A percentile compares a stretch with the other conserved stretches of the same genome.
phyloP scores from a whole-genome alignment of 2,113 vertebrate species.

The Phrynosoma platyrhinos region DNA sequence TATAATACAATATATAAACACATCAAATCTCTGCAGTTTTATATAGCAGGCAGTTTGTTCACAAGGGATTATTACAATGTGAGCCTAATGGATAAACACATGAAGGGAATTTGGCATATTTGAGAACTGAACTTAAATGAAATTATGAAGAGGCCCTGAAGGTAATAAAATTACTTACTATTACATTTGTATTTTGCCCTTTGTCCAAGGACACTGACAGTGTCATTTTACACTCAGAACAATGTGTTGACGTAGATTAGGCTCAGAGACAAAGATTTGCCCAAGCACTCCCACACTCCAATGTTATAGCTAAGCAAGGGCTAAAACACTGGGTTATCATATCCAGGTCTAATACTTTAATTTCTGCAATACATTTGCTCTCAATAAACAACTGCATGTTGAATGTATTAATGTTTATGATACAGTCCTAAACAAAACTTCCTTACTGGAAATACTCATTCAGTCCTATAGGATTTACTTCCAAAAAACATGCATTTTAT shows the following conservation, averaged over 20 bases:
- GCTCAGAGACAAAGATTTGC: neutral
- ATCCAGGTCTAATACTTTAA: slow-evolving; percentile 23
- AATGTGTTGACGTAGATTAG: neutral
- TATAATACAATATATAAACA: too few species aligned
- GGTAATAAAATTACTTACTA: neutral
- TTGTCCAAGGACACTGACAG: neutral
- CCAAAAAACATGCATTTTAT: too few species aligned
- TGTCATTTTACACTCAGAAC: neutral
- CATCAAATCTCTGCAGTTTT: neutral
- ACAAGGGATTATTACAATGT: neutral
- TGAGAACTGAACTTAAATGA: neutral
- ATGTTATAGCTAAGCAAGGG: neutral
- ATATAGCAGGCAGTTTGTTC: neutral
- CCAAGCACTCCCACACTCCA: neutral
- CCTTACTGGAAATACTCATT: too few species aligned
- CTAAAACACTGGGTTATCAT: neutral
- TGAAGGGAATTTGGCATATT: neutral
- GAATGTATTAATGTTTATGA: neutral
- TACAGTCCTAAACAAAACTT: too few species aligned
- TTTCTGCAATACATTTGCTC: too few species aligned
- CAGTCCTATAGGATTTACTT: too few species aligned
- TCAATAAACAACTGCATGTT: neutral
- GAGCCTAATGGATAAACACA: neutral
- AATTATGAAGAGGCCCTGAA: neutral
- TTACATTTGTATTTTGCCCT: neutral